Evolutionary conservation across 2,113 vertebrate genomes (phyloP).

Genomic region (Percopsis transmontana): DNA sequence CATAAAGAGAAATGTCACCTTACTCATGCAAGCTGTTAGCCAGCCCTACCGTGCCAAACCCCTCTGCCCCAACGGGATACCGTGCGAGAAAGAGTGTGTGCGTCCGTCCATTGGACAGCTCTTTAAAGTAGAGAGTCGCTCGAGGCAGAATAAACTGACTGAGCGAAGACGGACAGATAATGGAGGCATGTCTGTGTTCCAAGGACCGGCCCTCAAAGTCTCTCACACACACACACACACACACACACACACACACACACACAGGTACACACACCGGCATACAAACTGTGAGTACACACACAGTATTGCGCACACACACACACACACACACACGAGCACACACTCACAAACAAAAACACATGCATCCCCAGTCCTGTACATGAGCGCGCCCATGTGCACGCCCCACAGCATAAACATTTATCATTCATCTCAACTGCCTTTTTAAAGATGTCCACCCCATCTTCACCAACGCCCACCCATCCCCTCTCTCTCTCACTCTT

Average conservation of each 20-base stretch:
- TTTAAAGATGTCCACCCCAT: slow-evolving; percentile 57
- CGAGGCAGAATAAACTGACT: slow-evolving; percentile 81
- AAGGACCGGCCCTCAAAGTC: slow-evolving; percentile 78
- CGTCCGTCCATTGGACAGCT: slow-evolving; percentile 77
- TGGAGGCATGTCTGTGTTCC: slow-evolving; percentile 70
- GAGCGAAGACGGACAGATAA: slow-evolving; percentile 79
- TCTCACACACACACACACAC: slow-evolving; percentile 42
- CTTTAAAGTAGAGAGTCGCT: slow-evolving; percentile 93
- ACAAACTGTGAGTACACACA: neutral
- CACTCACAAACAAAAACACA: slow-evolving; percentile 20
- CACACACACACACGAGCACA: neutral
- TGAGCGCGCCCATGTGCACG: slow-evolving; percentile 52
- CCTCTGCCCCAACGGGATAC: slow-evolving; percentile 58
- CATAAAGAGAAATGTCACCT: slow-evolving; percentile 75
- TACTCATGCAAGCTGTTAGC: slow-evolving; percentile 72
- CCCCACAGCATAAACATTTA: slow-evolving; percentile 33
- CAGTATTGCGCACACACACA: neutral
- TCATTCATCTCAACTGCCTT: slow-evolving; percentile 66
- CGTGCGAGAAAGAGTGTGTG: slow-evolving; percentile 34
- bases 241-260: slow-evolving; percentile 28
- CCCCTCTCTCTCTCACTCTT: neutral
- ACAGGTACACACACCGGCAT: neutral
- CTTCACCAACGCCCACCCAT: slow-evolving; percentile 8
- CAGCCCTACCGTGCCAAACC: slow-evolving; percentile 67
- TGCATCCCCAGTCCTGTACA: slow-evolving; percentile 22